Conservation (phyloP, 2,888 invertebrate genomes). For the Drosophila histrio region DNA sequence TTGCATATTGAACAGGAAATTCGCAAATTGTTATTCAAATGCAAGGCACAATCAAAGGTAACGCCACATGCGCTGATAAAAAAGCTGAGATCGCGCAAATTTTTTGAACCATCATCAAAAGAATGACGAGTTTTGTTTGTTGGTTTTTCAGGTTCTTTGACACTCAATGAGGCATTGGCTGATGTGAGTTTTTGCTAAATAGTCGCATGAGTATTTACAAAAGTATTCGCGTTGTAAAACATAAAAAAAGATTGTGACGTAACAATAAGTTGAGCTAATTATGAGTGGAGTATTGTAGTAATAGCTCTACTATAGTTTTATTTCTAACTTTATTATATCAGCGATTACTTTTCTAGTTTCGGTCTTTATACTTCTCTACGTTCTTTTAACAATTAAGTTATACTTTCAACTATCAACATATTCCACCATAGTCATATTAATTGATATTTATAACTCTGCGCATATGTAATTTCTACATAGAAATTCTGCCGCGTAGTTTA, state of each 20-base stretch:
- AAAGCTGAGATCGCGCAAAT: constrained; percentile 13
- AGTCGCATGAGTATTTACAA: constrained; percentile 18
- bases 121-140: constrained; percentile 12
- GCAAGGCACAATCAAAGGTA: constrained; percentile 15
- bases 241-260: background rate
- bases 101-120: constrained; percentile 14
- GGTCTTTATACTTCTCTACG: background rate
- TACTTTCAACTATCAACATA: no score
- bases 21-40: constrained; percentile 10
- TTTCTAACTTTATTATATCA: background rate
- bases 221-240: constrained; percentile 2
- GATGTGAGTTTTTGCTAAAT: constrained; percentile 11
- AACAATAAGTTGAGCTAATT: background rate
- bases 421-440: no score
- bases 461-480: no score
- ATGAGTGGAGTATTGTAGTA: background rate
- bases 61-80: constrained; percentile 9
- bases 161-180: constrained; percentile 24
- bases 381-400: no score
- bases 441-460: no score
- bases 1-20: constrained; percentile 44
- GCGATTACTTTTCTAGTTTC: background rate
- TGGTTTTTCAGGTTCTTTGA: constrained; percentile 24
- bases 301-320: background rate
- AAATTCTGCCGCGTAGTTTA: no score